phyloP scores from a whole-genome alignment of 2,888 invertebrate genomes.

The Caenorhabditis panamensis region DNA sequence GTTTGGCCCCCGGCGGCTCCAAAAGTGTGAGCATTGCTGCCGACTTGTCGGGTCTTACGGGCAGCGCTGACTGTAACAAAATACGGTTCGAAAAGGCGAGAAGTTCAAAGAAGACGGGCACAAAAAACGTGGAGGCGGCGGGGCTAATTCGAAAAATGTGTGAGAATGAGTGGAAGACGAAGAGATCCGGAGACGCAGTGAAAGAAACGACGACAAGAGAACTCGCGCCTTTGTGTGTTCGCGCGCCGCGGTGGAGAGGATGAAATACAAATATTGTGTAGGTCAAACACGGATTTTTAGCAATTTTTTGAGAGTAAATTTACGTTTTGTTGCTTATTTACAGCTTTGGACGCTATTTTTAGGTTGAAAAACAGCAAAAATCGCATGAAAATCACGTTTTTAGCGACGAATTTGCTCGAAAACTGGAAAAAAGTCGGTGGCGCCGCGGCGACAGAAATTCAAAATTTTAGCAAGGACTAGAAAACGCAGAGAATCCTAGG shows the following conservation, averaged over 20 bases:
- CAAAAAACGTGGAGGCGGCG: slow-evolving; percentile 38
- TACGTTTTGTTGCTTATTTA: slow-evolving; percentile 14
- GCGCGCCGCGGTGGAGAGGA: slow-evolving; percentile 30
- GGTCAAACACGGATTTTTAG: slow-evolving; percentile 52
- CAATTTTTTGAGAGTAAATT: slow-evolving; percentile 40
- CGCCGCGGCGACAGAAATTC: neutral
- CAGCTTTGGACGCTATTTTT: slow-evolving; percentile 17
- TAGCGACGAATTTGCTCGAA: too few relatives aligned
- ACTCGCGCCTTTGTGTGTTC: slow-evolving; percentile 55
- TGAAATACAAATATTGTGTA: slow-evolving; percentile 52
- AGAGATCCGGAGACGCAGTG: slow-evolving; percentile 9
- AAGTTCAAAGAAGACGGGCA: neutral
- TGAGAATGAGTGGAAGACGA: slow-evolving; percentile 45
- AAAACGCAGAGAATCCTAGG: neutral
- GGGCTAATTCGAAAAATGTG: slow-evolving; percentile 58
- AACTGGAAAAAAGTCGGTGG: too few relatives aligned
- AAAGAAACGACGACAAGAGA: slow-evolving; percentile 12
- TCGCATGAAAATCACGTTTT: neutral
- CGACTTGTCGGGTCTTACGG: slow-evolving; percentile 62
- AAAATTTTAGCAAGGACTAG: neutral
- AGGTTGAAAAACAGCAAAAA: neutral
- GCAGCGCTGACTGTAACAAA: slow-evolving; percentile 57
- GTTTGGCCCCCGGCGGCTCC: slow-evolving; percentile 74
- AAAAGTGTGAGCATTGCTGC: slow-evolving; percentile 74
- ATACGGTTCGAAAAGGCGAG: neutral